A percentile compares a stretch with the other conserved stretches of the same genome.
Evolutionary conservation across 2,888 invertebrate genomes (phyloP).

Genomic region (Monoplex corrugatus): DNA sequence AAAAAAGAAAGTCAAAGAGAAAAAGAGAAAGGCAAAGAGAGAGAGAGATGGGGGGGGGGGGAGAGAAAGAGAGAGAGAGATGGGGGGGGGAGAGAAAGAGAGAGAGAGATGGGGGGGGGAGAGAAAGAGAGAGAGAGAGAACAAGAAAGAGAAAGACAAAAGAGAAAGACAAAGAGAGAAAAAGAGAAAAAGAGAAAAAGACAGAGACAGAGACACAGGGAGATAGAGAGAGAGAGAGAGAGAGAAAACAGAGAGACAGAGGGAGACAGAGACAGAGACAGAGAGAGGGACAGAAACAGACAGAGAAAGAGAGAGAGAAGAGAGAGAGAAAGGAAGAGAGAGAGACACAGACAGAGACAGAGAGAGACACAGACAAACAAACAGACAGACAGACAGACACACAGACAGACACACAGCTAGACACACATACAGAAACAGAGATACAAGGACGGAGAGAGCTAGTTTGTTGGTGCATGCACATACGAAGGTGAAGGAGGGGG

Average conservation of each 20-base stretch:
- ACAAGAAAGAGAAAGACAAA: neutral
- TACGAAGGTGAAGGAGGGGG: neutral
- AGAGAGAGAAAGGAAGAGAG: neutral
- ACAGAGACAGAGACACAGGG: neutral
- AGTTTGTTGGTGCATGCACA: neutral
- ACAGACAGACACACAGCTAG: neutral
- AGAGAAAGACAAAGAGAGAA: neutral
- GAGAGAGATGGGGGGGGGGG: neutral
- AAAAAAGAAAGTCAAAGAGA: neutral
- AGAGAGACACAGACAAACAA: neutral
- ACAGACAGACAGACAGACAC: neutral
- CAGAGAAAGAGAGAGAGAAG: neutral
- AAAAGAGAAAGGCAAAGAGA: neutral
- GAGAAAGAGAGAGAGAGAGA: slow-evolving; percentile 4
- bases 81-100: neutral
- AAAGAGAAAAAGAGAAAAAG: neutral
- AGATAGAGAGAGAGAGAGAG: neutral
- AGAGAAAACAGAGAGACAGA: too few species aligned
- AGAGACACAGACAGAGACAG: neutral
- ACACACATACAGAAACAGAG: too few species aligned
- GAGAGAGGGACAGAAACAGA: neutral
- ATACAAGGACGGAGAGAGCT: too few species aligned
- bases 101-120: neutral
- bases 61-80: neutral
- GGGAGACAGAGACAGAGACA: neutral